Evolutionary conservation across 2,113 vertebrate genomes (phyloP).

Genomic region (Balaeniceps rex): DNA sequence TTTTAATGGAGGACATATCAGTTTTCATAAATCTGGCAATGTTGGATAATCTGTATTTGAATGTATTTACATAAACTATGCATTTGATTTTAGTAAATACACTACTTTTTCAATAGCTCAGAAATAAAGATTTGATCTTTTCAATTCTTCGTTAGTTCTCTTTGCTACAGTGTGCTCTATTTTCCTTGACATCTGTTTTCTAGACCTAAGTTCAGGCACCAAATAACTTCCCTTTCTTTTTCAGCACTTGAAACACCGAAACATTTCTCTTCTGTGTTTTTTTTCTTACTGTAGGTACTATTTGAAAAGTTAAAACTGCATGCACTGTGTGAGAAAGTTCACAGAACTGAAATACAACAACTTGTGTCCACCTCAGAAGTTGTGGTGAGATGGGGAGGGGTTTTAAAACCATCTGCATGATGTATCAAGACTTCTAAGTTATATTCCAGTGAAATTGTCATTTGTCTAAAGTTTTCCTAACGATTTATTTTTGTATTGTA

Average conservation of each 20-base stretch:
- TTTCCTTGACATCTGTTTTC: background rate
- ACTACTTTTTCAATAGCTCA: background rate
- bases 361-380: conserved; percentile 87
- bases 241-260: background rate
- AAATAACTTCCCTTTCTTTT: background rate
- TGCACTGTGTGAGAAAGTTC: conserved; percentile 75
- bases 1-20: background rate
- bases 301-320: conserved; percentile 89
- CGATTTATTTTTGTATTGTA: background rate
- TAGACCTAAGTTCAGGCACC: background rate
- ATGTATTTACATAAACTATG: background rate
- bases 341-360: conserved; percentile 76
- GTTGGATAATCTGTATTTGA: background rate
- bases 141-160: background rate
- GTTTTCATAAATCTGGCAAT: background rate
- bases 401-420: background rate
- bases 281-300: conserved; percentile 75
- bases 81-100: background rate
- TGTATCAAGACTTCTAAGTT: background rate
- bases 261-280: background rate
- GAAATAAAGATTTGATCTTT: background rate
- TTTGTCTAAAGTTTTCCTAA: background rate
- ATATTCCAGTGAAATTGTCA: background rate
- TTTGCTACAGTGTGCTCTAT: background rate
- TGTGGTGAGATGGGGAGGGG: conserved; percentile 67